Base-by-base conservation (phyloP, 1,140 invertebrate species). In the Drosophila nebulosa region DNA sequence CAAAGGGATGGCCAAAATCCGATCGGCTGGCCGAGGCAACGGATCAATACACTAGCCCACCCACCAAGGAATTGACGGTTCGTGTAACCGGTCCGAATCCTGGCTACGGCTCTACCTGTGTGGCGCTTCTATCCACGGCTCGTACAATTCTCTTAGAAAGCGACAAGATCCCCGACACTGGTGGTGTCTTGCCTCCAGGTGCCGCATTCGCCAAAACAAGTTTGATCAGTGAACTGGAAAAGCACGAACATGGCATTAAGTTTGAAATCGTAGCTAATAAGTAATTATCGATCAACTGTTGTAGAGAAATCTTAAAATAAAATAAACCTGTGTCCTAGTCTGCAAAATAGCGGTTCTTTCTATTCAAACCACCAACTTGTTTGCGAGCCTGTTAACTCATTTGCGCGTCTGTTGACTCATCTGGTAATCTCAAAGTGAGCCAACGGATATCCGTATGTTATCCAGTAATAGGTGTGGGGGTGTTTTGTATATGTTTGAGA, bases 51-150 rank as follows among this genome's bases (percentile, higher is more conserved):
- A 92, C 90, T 1, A 91, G 92, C 3, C 90, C 93, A 50, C 95
- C 96, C 2, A 94, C 95, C 59, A 96, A 96, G 84, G 93, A 92
- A 30, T 90, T 97, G 22, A 93, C 94, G 32, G 95, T 94, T 0
- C 94, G 92, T 92, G 92, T 95, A 16, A 91, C 91, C 1, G 94
- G 94, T 14, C 81, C 79, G 57, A 96, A 97, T 92, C 95, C 96
- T 16, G 97, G 95, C 27, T 99, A 99, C 92, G 95, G 96, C 4
- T 93, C 95, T 1, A 98, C 97, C 1, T 95, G 95, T 32, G 94
- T 93, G n/a, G 93, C 93, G 53, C 81, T 97, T 65, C 83, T 98
- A 2, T 93, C 95, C 60, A 93, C 95, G 55, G 97, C 95, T 0
- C 73, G 97, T 51, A 96, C 94, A 10, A 92, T 98, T 64, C 92